Evolutionary conservation across 1,140 invertebrate genomes (phyloP).

Genomic region (Diachasmimorpha longicaudata): DNA sequence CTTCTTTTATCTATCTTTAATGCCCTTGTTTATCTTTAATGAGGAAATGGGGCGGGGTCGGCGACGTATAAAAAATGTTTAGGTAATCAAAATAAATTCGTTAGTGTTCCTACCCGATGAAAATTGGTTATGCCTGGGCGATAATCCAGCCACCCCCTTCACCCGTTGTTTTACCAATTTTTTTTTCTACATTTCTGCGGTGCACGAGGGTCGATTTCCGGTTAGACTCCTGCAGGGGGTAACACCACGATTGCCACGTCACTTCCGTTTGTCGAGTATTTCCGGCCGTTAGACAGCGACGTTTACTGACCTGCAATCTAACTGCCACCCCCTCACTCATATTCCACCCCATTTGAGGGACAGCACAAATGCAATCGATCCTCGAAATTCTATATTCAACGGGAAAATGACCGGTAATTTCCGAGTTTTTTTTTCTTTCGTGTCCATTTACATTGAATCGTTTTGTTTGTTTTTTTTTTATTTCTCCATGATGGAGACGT

Average conservation of each 20-base stretch:
- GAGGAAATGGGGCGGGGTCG: too few relatives aligned
- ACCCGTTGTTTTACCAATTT: not conserved
- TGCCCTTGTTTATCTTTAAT: not conserved
- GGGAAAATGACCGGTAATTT: not conserved
- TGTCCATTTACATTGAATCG: not conserved
- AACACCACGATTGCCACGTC: slow-evolving; percentile 35
- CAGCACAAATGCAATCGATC: not conserved
- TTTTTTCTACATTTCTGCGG: slow-evolving; percentile 3
- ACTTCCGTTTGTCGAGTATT: slow-evolving; percentile 38
- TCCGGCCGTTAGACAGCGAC: slow-evolving; percentile 23
- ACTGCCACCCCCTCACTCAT: not conserved
- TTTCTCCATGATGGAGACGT: not conserved
- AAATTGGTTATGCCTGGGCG: slow-evolving; percentile 33
- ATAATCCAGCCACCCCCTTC: not conserved
- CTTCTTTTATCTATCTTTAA: not conserved
- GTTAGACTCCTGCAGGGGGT: slow-evolving; percentile 28
- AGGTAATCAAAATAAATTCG: slow-evolving; percentile 20
- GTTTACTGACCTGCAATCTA: slow-evolving; percentile 21
- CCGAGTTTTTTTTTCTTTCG: not conserved
- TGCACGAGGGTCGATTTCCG: slow-evolving; percentile 16
- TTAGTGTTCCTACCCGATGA: slow-evolving; percentile 41
- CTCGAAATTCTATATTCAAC: not conserved
- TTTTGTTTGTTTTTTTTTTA: not conserved
- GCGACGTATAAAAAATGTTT: too few relatives aligned
- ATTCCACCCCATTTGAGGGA: not conserved